Evolutionary conservation across 2,797 vertebrate genomes (phyloP), one percentile per base, ranked within the genome.

Genomic region (Mionectes olivaceus): DNA sequence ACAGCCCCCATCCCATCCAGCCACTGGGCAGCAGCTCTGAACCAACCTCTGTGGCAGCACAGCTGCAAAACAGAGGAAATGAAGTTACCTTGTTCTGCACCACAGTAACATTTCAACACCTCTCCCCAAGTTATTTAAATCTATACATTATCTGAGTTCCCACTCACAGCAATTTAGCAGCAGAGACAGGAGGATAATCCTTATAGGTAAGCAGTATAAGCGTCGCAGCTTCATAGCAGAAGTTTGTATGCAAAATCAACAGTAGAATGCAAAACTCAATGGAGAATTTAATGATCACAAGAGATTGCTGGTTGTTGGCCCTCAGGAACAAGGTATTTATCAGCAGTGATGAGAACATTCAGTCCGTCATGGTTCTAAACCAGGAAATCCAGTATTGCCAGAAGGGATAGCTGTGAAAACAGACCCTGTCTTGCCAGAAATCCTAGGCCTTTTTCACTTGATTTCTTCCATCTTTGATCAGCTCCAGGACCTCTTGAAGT

Each of bases 31-130:
- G 39, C 4, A 60, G 19, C 53, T 18, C 13, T 8, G 16, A 68
- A 32, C 17, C 73, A 64, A 4, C 19, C 24, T 35, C 23, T 5
- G 2, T 1, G 2, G 11, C 3, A 69, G 19, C 3, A 19, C 13
- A 32, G 19, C 0, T 44, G 67, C 55, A 52, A 46, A 84, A 33
- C 0, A 10, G 8, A 56, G 7, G 19, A 63, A 61, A 64, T 19
- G 1, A 49, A 49, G 13, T 46, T 24, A 33, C 14, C 27, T 77
- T 43, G 5, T 44, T 44, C 46, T 30, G 19, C 24, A 41, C 8
- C 24, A 8, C 0, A 19, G 3, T 9, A 46, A 25, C 14, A 49
- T 39, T 30, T 7, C 15, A 9, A 32, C 19, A 50, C 11, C 9
- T 39, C n/a, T 5, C 7, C 6, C 4, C 8, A 5, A 47, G 70